Evolutionary conservation across 2,888 invertebrate species (phyloP).

Genomic region (Gonocerus acuteangulatus): DNA sequence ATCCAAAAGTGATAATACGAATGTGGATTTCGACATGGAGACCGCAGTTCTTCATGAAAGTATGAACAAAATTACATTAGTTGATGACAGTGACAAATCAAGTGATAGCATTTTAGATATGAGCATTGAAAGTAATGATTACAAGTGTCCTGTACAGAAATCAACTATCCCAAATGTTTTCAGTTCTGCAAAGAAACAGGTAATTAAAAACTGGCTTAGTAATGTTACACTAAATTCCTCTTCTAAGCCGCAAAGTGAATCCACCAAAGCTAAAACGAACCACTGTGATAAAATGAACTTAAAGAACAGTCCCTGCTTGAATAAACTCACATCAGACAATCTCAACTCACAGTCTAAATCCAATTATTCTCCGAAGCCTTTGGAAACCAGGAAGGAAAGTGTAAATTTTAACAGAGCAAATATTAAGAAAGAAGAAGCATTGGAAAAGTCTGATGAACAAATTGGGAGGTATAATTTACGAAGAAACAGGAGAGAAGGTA

Average conservation of each 20-base stretch:
- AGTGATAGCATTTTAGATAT: neutral
- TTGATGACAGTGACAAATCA: constrained; percentile 7
- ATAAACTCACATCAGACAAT: neutral
- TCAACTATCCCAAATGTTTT: neutral
- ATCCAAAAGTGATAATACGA: neutral
- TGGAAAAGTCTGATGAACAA: neutral
- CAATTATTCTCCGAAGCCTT: neutral
- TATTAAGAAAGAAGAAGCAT: neutral
- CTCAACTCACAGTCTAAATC: neutral
- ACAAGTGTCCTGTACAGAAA: neutral
- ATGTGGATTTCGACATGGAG: neutral
- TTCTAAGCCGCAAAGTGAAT: neutral
- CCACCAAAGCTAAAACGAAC: too few relatives aligned
- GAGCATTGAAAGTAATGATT: neutral
- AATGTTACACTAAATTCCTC: constrained; percentile 9
- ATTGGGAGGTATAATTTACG: neutral
- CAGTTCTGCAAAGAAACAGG: constrained; percentile 4
- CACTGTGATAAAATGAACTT: too few relatives aligned
- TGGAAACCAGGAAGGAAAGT: neutral
- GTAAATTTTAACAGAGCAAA: neutral
- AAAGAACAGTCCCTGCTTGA: too few relatives aligned
- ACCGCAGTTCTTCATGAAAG: neutral
- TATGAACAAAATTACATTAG: neutral
- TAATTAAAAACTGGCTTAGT: constrained; percentile 7
- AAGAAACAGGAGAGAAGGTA: neutral